phyloP scores from a whole-genome alignment of 1,140 invertebrate genomes.

The Drosophila kanapiae region DNA sequence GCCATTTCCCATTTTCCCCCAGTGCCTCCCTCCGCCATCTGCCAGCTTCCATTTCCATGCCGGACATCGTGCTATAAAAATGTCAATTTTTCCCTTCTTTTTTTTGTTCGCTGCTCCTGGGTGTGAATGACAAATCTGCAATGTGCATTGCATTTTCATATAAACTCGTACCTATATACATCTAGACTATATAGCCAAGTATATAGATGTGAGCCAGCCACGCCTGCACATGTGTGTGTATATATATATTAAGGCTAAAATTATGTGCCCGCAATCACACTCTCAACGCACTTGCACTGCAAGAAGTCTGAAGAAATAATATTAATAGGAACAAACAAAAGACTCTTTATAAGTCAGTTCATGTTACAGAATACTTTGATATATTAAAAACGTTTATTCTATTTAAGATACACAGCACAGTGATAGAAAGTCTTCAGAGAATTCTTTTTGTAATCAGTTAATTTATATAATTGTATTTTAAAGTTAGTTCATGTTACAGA shows the following conservation, averaged over 20 bases:
- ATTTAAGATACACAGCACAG: too few species aligned
- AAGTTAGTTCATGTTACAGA: too few species aligned
- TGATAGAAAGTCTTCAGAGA: too few species aligned
- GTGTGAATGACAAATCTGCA: conserved; percentile 59
- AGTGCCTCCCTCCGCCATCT: neutral
- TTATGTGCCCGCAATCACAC: conserved; percentile 50
- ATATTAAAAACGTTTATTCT: too few species aligned
- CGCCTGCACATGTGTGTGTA: conserved; percentile 12
- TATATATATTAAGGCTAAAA: conserved; percentile 54
- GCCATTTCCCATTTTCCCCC: conserved; percentile 1
- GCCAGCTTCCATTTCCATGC: conserved; percentile 43
- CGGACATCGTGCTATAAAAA: conserved; percentile 30
- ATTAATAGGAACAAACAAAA: neutral
- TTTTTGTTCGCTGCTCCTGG: conserved; percentile 15
- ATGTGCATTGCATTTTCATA: conserved; percentile 48
- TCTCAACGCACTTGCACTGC: conserved; percentile 8
- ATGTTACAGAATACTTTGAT: too few species aligned
- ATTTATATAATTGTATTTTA: too few species aligned
- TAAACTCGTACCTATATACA: neutral
- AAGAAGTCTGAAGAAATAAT: neutral
- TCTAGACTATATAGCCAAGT: neutral
- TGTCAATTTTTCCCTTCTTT: conserved; percentile 11
- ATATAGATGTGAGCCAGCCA: conserved; percentile 4
- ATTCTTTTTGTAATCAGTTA: too few species aligned
- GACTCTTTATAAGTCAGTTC: too few species aligned